Evolutionary conservation across 2,888 invertebrate species (phyloP), one percentile per base, ranked within the genome.

Genomic region (Lasioglossum calceatum): DNA sequence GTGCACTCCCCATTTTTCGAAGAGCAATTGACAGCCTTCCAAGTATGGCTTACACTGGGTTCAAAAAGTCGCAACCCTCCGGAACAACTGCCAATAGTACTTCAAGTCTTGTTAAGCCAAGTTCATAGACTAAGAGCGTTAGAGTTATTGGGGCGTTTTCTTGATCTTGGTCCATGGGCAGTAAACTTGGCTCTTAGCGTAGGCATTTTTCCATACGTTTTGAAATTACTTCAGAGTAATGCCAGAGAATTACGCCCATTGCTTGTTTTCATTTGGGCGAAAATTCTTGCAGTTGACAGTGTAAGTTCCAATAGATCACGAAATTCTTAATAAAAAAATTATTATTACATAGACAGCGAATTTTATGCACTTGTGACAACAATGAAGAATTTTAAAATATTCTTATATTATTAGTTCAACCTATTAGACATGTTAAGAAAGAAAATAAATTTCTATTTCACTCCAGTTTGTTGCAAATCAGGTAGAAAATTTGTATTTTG

Each of bases 221-320:
- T 99, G 81, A 99, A 99, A 96, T 96, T 99, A 91, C 96, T 99
- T 92, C 99, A 99, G 96, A 99, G 99, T 92, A 98, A 98, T 88
- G 99, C 99, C 4, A 97, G 97, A 92, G 99, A 99, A 95, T 96
- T 99, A 91, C 96, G 99, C 83, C 98, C 99, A 12, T 96, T 99
- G 85, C 96, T 99, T 92, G 99, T 99, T 72, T 99, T 99, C 95
- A 99, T 99, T 92, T 99, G 99, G 99, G 99, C 99, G 32, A 99
- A 99, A 96, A 99, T 99, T 92, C 96, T 99, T 83, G 99, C 99
- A 50, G 99, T 99, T 8, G 99, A 99, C 95, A 98, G 97, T 95
- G 98, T 98, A 93, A 96, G 97, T 96, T 72, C 61, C 72, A 47
- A 79, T 39, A 54, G 4, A 19, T 72, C 47, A 27, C 44, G 58